Evolutionary conservation across 2,797 vertebrate genomes (phyloP).

Genomic region (Momotus momota): DNA sequence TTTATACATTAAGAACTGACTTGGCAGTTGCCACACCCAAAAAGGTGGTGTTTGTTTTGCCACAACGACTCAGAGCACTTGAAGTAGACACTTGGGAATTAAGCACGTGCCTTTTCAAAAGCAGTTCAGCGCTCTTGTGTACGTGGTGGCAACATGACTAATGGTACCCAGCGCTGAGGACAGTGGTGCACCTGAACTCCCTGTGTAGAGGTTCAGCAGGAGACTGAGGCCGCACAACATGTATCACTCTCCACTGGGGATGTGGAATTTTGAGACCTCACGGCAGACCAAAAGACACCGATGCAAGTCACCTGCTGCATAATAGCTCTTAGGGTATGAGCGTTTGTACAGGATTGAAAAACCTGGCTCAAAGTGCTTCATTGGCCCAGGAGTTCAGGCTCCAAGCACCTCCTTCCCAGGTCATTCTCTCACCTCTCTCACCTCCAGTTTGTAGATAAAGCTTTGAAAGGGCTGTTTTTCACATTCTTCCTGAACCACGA

Average conservation of each 20-base stretch:
- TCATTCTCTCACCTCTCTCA: not conserved
- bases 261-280: not conserved
- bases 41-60: not conserved
- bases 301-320: not conserved
- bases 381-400: not conserved
- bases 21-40: constrained; percentile 39
- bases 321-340: not conserved
- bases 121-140: not conserved
- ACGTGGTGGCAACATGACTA: not conserved
- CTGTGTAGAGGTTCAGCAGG: not conserved
- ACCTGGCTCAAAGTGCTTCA: not conserved
- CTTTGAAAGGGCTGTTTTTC: not conserved
- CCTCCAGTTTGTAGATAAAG: not conserved
- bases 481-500: not conserved
- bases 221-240: not conserved
- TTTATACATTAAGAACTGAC: constrained; percentile 16
- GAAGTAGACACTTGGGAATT: not conserved
- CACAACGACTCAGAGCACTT: not conserved
- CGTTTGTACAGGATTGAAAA: not conserved
- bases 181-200: not conserved
- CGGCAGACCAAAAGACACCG: not conserved
- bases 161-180: not conserved
- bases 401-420: not conserved
- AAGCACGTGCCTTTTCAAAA: not conserved
- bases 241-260: not conserved